Percentiles rank a stretch among this genome's conserved stretches.
phyloP scores from a whole-genome alignment of 2,113 vertebrate genomes.

The Propithecus coquereli region DNA sequence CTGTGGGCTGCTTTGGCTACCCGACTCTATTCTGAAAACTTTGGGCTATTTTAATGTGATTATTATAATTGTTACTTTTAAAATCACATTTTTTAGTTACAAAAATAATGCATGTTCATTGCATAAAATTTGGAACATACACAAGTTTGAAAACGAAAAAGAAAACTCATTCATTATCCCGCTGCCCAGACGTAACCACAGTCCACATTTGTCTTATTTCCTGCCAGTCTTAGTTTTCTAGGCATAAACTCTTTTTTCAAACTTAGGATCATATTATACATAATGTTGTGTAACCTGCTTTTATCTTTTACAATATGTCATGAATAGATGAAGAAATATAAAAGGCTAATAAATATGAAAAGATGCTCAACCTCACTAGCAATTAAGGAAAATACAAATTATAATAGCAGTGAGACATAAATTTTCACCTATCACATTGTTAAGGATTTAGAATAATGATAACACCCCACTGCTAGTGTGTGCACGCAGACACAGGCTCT shows the following conservation, averaged over 20 bases:
- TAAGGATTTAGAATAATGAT: conserved; percentile 50
- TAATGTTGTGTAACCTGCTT: conserved; percentile 45
- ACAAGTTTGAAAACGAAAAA: conserved; percentile 28
- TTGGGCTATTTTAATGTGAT: conserved; percentile 43
- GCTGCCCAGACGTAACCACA: not conserved
- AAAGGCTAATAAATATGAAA: conserved; percentile 65
- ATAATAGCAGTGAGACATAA: conserved; percentile 8
- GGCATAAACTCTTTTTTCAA: not conserved
- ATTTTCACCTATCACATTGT: conserved; percentile 35
- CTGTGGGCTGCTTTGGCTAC: not conserved
- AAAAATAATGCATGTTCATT: not conserved
- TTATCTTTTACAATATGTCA: conserved; percentile 55
- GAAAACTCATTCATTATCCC: not conserved
- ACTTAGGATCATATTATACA: conserved; percentile 43
- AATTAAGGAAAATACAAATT: conserved; percentile 70
- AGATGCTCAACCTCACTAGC: conserved; percentile 42
- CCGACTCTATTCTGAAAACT: conserved; percentile 40
- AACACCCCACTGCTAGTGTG: not conserved
- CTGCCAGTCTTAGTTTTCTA: not conserved
- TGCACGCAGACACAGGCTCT: not conserved
- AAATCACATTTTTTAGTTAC: not conserved
- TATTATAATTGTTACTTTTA: not conserved
- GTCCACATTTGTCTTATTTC: not conserved
- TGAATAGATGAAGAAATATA: conserved; percentile 61
- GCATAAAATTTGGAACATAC: not conserved